A percentile compares a stretch with the other conserved stretches of the same genome.
phyloP scores from a whole-genome alignment of 2,113 vertebrate species.

The Arenaria interpres region DNA sequence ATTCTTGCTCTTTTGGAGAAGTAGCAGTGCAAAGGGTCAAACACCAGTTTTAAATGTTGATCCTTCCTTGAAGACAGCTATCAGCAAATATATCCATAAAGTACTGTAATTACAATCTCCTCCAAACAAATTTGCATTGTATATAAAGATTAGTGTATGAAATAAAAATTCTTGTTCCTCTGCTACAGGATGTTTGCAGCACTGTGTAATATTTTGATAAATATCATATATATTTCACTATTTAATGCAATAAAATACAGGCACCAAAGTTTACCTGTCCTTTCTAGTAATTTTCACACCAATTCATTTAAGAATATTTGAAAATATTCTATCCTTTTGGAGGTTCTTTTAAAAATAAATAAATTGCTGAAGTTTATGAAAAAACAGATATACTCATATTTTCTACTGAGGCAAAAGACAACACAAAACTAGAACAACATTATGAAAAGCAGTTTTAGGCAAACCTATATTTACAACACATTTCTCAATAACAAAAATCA shows the following conservation, averaged over 20 bases:
- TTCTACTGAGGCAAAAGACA: neutral
- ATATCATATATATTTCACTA: neutral
- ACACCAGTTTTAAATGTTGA: neutral
- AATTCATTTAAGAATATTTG: neutral
- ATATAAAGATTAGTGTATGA: neutral
- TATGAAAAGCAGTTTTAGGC: neutral
- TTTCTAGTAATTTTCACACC: neutral
- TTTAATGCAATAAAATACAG: neutral
- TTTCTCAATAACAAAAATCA: neutral
- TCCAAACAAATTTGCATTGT: neutral
- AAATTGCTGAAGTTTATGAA: neutral
- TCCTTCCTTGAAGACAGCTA: neutral
- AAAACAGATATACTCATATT: neutral
- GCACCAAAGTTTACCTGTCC: neutral
- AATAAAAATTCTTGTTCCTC: neutral
- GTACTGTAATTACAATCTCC: neutral
- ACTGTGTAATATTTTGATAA: neutral
- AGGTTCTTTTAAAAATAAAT: neutral
- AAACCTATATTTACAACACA: neutral
- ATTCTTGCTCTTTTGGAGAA: neutral
- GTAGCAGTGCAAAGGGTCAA: neutral
- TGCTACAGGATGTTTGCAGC: neutral
- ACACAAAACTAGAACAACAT: neutral
- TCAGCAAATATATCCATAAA: neutral
- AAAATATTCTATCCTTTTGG: neutral